phyloP scores from a whole-genome alignment of 1,140 invertebrate species.

The Brachionus manjavacas region DNA sequence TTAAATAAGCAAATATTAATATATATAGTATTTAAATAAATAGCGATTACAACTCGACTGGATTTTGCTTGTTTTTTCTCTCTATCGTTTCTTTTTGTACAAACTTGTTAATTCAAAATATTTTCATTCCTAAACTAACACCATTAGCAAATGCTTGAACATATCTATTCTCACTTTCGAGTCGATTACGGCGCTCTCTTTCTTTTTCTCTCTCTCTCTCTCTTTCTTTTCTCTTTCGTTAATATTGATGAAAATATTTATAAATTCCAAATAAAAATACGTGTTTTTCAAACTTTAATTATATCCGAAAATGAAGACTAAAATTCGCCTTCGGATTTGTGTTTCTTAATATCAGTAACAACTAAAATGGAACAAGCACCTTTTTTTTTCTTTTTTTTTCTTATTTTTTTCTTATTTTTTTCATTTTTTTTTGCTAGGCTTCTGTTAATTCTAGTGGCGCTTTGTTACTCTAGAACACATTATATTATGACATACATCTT shows the following conservation, averaged over 20 bases:
- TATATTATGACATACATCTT: no score
- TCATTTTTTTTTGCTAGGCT: not conserved
- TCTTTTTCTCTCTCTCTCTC: not conserved
- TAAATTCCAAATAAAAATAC: conserved; percentile 34
- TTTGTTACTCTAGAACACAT: not conserved
- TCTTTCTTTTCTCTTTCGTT: not conserved
- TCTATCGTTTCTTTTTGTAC: conserved; percentile 9
- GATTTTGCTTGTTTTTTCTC: not conserved
- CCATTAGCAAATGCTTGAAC: not conserved
- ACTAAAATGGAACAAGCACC: not conserved
- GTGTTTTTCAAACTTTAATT: conserved; percentile 1
- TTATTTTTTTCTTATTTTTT: no score
- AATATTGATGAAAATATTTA: conserved; percentile 39
- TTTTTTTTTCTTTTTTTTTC: not conserved
- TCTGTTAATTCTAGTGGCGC: not conserved
- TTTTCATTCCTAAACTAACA: conserved; percentile 31
- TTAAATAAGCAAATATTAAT: conserved; percentile 37
- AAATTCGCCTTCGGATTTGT: not conserved
- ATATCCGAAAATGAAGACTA: not conserved
- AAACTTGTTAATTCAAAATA: conserved; percentile 37
- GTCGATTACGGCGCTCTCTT: not conserved
- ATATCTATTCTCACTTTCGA: conserved; percentile 29
- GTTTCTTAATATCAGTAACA: not conserved
- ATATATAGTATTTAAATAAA: conserved; percentile 37
- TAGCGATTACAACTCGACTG: not conserved